Evolutionary conservation across 2,113 vertebrate genomes (phyloP).

Genomic region (Periophthalmodon schlosseri): DNA sequence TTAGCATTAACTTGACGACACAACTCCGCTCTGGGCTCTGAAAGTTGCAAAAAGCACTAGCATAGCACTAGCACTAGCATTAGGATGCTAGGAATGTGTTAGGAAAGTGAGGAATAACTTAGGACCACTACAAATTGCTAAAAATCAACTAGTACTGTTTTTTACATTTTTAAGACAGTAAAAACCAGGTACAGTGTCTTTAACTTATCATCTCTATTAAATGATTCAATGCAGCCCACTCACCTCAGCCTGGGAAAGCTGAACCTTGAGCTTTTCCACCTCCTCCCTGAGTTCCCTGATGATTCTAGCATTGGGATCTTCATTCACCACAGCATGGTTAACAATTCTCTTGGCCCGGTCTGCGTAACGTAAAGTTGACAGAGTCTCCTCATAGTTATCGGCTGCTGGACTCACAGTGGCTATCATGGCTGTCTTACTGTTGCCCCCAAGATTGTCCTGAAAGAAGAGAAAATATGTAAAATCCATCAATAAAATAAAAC

Average conservation of each 20-base stretch:
- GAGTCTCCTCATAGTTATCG: conserved; percentile 97
- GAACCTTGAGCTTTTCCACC: conserved; percentile 93
- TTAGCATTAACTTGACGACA: no score
- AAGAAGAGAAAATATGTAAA: neutral
- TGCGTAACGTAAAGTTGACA: conserved; percentile 93
- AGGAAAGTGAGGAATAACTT: no score
- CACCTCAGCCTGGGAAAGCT: conserved; percentile 96
- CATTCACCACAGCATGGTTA: conserved; percentile 95
- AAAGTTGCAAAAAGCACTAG: no score
- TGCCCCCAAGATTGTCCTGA: conserved; percentile 97
- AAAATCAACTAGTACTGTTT: no score
- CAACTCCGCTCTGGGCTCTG: no score
- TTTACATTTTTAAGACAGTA: no score
- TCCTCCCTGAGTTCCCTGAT: conserved; percentile 96
- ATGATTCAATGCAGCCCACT: neutral
- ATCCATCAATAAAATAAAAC: neutral
- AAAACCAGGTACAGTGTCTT: no score
- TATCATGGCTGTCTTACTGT: conserved; percentile 99
- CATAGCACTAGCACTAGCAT: no score
- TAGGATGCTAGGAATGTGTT: no score
- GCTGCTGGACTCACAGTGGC: conserved; percentile 96
- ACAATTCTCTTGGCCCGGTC: conserved; percentile 97
- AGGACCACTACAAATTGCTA: no score
- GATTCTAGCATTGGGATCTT: conserved; percentile 96
- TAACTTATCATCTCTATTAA: no score